Conservation (phyloP, 2,113 vertebrate genomes). For the Ailuropoda melanoleuca region DNA sequence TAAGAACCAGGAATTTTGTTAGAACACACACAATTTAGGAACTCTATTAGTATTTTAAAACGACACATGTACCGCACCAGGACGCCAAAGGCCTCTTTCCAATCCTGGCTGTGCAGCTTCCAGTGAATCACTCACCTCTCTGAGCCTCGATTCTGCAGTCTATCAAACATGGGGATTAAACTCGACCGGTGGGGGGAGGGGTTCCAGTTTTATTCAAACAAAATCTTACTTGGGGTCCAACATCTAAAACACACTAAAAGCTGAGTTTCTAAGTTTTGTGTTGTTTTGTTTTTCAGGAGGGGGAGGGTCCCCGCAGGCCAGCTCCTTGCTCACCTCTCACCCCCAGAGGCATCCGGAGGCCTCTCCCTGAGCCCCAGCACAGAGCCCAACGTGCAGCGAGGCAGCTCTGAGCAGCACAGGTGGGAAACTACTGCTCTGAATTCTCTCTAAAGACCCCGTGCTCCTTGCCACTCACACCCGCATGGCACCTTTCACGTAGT, state of each 20-base stretch:
- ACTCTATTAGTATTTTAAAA: not conserved
- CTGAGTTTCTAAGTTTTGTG: not conserved
- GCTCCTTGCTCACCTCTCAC: not conserved
- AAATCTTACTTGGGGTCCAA: conserved; percentile 23
- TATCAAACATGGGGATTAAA: not conserved
- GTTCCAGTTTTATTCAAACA: not conserved
- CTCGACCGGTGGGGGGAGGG: not conserved
- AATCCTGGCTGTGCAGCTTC: not conserved
- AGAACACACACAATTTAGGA: not conserved
- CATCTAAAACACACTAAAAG: not conserved
- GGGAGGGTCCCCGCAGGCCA: not conserved
- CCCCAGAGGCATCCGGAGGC: not conserved
- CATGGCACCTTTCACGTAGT: conserved; percentile 20
- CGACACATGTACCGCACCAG: not conserved
- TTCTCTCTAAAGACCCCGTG: not conserved
- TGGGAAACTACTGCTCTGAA: not conserved
- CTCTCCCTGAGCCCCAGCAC: not conserved
- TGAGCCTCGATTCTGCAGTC: not conserved
- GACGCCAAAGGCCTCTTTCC: not conserved
- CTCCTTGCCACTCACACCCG: not conserved
- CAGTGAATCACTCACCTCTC: not conserved
- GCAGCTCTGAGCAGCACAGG: not conserved
- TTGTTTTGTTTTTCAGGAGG: not conserved
- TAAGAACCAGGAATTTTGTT: not conserved
- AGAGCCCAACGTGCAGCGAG: not conserved